Percentiles rank a stretch among this genome's conserved stretches.
These are phyloP conservation scores for Triplophysa rosa DNA, from an alignment of 2,113 vertebrate species.

Conservation along the genomic window DNA sequence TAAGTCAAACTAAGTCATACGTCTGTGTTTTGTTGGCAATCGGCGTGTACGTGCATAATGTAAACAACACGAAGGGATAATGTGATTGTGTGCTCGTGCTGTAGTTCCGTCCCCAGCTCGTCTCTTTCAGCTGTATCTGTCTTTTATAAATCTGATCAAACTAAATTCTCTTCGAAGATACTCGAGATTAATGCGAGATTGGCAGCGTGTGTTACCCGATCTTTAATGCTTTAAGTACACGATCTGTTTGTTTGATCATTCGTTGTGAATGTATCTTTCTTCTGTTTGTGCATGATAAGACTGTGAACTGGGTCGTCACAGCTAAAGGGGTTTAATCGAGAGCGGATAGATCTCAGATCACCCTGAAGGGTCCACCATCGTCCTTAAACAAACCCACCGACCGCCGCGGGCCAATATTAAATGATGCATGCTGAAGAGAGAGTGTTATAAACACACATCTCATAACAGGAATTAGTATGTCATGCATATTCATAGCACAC, in stretches of 20 bases:
- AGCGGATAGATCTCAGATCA: neutral
- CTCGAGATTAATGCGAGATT: too few species aligned
- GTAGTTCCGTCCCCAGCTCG: too few species aligned
- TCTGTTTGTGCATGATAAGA: neutral
- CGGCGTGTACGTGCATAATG: too few species aligned
- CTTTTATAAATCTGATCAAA: too few species aligned
- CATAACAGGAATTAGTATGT: conserved; percentile 19
- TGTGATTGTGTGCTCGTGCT: too few species aligned
- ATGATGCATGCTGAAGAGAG: neutral
- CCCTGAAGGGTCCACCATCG: neutral
- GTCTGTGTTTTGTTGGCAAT: too few species aligned
- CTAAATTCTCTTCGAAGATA: too few species aligned
- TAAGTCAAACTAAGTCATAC: too few species aligned
- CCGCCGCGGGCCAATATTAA: neutral
- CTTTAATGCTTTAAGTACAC: too few species aligned
- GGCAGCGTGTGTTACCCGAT: too few species aligned
- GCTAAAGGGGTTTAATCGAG: neutral
- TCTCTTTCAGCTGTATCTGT: too few species aligned
- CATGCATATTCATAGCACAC: conserved; percentile 6
- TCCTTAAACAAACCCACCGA: neutral
- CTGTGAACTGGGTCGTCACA: neutral
- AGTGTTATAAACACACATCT: conserved; percentile 2
- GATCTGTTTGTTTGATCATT: neutral
- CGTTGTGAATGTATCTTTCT: neutral
- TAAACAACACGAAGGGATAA: too few species aligned